These are phyloP conservation scores for Gobio occitaniae DNA, from an alignment of 2,797 vertebrate species.

Conservation along the genomic window DNA sequence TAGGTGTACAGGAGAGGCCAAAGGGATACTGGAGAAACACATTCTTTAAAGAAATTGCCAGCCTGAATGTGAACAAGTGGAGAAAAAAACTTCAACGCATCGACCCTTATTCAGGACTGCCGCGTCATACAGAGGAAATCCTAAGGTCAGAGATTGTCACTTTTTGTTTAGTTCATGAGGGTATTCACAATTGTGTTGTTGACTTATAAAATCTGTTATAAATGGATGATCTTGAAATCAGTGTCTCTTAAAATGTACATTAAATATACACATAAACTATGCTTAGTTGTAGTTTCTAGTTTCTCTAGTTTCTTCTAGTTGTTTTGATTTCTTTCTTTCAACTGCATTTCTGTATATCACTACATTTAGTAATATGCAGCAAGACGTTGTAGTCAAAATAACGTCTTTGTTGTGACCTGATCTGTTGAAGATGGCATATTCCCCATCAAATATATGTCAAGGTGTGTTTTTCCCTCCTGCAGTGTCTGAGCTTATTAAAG, in stretches of 20 bases:
- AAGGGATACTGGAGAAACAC: conserved; percentile 86
- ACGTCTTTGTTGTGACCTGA: conserved; percentile 29
- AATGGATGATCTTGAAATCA: not conserved
- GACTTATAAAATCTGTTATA: not conserved
- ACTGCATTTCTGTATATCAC: not conserved
- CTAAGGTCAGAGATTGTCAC: conserved; percentile 69
- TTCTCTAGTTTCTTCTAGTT: conserved; percentile 1
- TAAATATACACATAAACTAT: not conserved
- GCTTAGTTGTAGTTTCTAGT: not conserved
- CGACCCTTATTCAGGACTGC: conserved; percentile 82
- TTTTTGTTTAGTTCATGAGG: not conserved
- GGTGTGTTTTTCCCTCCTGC: conserved; percentile 36
- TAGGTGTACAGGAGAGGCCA: conserved; percentile 65
- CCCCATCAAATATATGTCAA: conserved; percentile 32
- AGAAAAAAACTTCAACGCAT: conserved; percentile 74
- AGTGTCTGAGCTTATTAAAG: conserved; percentile 73
- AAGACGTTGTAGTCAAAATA: conserved; percentile 23
- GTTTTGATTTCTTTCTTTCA: not conserved
- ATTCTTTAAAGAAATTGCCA: conserved; percentile 77
- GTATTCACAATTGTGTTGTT: not conserved
- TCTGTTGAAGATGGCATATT: conserved; percentile 43
- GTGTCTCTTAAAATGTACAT: not conserved
- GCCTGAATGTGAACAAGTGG: conserved; percentile 71
- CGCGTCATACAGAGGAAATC: conserved; percentile 77
- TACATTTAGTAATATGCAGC: conserved; percentile 18